phyloP scores from a whole-genome alignment of 37 sponge, comb jelly and placozoan genomes.

The Eunapius fragilis region DNA sequence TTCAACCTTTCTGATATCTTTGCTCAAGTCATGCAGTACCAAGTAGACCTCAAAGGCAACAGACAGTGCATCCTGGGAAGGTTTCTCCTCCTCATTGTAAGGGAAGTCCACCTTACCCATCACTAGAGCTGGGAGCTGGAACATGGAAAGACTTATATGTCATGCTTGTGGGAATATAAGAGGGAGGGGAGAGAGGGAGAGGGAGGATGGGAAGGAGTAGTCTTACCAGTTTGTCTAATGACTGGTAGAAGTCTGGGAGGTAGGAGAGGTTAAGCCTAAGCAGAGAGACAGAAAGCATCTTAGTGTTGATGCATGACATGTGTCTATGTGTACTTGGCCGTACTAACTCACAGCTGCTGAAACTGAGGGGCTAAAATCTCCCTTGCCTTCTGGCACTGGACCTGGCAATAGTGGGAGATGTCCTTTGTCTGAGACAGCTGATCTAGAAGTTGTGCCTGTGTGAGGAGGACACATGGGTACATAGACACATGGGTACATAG shows the following conservation, averaged over 20 bases:
- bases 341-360: slow-evolving; percentile 34
- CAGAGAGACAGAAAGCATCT: neutral
- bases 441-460: neutral
- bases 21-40: neutral
- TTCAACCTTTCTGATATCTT: neutral
- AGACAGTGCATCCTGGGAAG: neutral
- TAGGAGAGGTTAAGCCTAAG: slow-evolving; percentile 31
- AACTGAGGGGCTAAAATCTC: slow-evolving; percentile 20
- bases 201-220: no score
- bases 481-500: neutral
- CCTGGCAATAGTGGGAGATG: slow-evolving; percentile 13
- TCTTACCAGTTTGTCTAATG: slow-evolving; percentile 56
- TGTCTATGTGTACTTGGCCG: neutral
- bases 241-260: slow-evolving; percentile 30
- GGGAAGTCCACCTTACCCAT: neutral
- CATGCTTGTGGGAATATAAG: no score
- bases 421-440: slow-evolving; percentile 30
- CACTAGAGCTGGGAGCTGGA: neutral
- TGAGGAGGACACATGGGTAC: neutral
- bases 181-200: no score
- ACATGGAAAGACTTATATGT: neutral
- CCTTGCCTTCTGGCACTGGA: slow-evolving; percentile 10
- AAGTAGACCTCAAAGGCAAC: neutral
- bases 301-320: neutral
- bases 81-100: neutral